Base-by-base conservation (phyloP, 2,888 invertebrate genomes). In the Drosophila kokeensis region DNA sequence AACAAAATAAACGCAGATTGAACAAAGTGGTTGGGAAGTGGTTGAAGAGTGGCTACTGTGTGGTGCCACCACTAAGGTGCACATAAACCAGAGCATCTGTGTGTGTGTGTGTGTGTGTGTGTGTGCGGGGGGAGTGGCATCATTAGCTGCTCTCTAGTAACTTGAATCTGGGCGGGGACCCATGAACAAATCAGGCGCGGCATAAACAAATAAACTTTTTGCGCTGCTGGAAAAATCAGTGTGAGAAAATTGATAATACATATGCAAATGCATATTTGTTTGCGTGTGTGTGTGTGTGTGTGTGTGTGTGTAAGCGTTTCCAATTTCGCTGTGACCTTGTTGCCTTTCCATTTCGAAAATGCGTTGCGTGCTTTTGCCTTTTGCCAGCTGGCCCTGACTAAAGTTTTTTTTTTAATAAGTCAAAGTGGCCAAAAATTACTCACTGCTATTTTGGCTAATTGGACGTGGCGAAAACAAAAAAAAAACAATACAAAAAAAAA, bases 151-250 rank as follows among this genome's bases (percentile, higher is more conserved):
- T 38, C 10, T 48, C 21, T 36, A 67, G 48, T 2, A 45, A 45
- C 15, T 45, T 45, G 24, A 52, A 57, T 40, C 18, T 55, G 15
- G 13, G 59, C 67, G 24, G 21, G 67, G 52, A 59, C 68, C 81
- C 85, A 83, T 87, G 82, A 89, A 90, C 79, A 82, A 88, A 83
- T 84, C 90, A 78, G 82, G 79, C 81, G 84, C 81, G 79, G 82
- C 76, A 81, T 83, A 85, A 81, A 89, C 82, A 89, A 84, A 87
- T 84, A 81, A 69, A 73, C 64, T 68, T 70, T 58, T 62, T 52
- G 67, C 69, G 73, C 73, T 69, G 77, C 73, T 81, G 77, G 77
- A 80, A 80, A 86, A 85, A 69, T 77, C 73, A 49, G 72, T 78
- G 86, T 88, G 88, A 76, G 80, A 85, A 85, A 79, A 80, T 63